Base-by-base conservation (phyloP, 2,888 invertebrate genomes). In the Cetonia aurata region DNA sequence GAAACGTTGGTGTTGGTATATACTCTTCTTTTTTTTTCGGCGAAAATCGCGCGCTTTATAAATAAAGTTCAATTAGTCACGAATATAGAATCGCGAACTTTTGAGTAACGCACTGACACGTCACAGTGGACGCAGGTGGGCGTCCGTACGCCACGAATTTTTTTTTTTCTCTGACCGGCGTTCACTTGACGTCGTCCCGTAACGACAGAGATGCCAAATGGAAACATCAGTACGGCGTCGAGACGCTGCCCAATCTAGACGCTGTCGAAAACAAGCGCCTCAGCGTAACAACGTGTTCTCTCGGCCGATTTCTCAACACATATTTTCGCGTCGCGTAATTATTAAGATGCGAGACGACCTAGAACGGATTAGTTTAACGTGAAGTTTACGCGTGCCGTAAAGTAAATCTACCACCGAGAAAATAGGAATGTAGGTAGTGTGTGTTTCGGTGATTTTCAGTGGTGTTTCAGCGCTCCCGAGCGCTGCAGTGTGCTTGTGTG, bases 41-140 rank as follows among this genome's bases (percentile, higher is more conserved):
- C 44, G 48, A 60, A 31, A 60, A 60, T 31, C 15, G 69, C 50
- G 52, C 50, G 44, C 44, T 37, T 46, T 62, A 62, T 62, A 70
- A 70, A 65, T 70, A 70, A 56, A 37, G 56, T 67, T 48, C 33
- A 37, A 31, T 67, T 67, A 67, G 56, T 67, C 55, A 56, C 56
- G 31, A 56, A 67, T 56, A 46, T 60, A 62, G 69, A 53, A 69
- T 67, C 48, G 55, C 67, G 56, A 67, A 67, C 67, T 67, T 67
- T 67, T 67, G 56, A 67, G 56, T 67, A 56, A 67, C 56, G 55
- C 55, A 15, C 42, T 31, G 62, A 31, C 56, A 67, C 67, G 67
- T 67, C 67, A 67, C 67, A 13, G 50, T 50, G 17, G 37, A 37
- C 48, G 62, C 62, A 62, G 62, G 62, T 62, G 62, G 62, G 62